phyloP scores from a whole-genome alignment of 2,797 vertebrate species.

The Hylomyscus alleni region DNA sequence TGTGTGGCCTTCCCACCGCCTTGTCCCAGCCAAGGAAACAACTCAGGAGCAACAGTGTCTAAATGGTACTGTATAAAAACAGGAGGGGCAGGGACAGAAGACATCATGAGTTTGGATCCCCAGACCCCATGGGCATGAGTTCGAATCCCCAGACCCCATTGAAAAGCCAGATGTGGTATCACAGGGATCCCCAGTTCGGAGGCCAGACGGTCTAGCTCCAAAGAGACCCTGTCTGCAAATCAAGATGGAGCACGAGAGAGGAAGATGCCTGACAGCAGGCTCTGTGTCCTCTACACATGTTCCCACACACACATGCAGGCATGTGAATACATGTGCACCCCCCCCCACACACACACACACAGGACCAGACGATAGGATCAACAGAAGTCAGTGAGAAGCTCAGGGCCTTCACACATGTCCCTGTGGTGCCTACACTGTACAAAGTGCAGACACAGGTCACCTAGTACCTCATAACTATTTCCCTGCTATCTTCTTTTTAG shows the following conservation, averaged over 20 bases:
- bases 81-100: background rate
- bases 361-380: background rate
- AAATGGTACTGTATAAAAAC: background rate
- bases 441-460: background rate
- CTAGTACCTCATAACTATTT: background rate
- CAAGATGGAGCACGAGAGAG: background rate
- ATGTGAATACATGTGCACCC: background rate
- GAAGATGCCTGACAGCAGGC: background rate
- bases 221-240: background rate
- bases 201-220: background rate
- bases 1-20: background rate
- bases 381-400: no score
- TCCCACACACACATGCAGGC: background rate
- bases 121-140: no score
- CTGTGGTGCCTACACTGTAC: rapidly evolving
- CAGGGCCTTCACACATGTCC: rapidly evolving
- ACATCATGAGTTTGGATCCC: background rate
- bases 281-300: background rate
- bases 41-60: background rate
- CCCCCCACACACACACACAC: background rate
- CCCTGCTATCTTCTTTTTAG: background rate
- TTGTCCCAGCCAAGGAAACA: no score
- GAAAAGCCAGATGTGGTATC: background rate
- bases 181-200: background rate
- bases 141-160: background rate